These are phyloP conservation scores for Spizella passerina DNA, from an alignment of 2,797 vertebrate genomes.

Conservation along the genomic window DNA sequence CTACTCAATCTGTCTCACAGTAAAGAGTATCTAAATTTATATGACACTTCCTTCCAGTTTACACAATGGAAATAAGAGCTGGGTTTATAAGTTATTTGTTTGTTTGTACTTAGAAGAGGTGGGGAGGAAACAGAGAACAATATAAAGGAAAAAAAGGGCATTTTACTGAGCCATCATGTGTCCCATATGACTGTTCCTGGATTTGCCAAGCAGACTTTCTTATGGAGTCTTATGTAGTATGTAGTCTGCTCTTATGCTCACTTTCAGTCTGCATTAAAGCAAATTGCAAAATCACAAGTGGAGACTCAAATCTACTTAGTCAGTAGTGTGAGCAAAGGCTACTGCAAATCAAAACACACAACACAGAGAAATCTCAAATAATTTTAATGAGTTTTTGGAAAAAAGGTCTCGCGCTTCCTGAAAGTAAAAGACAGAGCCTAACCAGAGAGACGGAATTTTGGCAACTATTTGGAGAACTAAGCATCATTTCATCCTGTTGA, in stretches of 20 bases:
- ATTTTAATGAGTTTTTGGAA: neutral
- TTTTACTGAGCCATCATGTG: neutral
- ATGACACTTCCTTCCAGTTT: neutral
- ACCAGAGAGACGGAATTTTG: neutral
- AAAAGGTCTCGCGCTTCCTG: neutral
- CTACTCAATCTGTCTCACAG: neutral
- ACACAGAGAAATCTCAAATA: neutral
- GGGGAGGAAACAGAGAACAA: neutral
- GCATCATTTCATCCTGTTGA: neutral
- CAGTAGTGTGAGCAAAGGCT: neutral
- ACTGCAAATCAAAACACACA: neutral
- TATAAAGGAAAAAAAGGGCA: neutral
- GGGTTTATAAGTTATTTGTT: neutral
- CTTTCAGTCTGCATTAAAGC: neutral
- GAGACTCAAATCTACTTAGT: neutral
- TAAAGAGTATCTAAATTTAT: neutral
- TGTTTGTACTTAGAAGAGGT: neutral
- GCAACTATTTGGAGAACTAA: neutral
- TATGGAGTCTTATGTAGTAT: neutral
- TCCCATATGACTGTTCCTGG: neutral
- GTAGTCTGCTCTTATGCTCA: neutral
- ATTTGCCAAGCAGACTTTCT: neutral
- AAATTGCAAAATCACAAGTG: neutral
- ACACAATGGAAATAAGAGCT: neutral
- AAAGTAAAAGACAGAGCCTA: neutral